Evolutionary conservation across 2,888 invertebrate species (phyloP).

Genomic region (Drosophila buzzatii): DNA sequence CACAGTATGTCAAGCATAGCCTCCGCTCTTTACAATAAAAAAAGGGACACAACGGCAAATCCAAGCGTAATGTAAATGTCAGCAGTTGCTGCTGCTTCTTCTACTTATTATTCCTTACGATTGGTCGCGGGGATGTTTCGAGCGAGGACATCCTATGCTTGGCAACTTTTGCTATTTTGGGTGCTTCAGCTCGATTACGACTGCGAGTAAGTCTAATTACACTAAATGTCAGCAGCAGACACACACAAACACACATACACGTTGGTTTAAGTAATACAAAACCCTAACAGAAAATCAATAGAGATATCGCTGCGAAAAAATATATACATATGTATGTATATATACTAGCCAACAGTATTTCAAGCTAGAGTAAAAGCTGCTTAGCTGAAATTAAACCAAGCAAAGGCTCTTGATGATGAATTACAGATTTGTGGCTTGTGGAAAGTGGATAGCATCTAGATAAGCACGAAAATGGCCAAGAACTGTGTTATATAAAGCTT

Average conservation of each 20-base stretch:
- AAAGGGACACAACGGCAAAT: slow-evolving; percentile 19
- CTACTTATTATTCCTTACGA: background rate
- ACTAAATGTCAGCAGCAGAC: slow-evolving; percentile 51
- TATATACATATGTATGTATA: slow-evolving; percentile 5
- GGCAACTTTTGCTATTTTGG: slow-evolving; percentile 49
- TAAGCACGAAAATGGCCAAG: background rate
- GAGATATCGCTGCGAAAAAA: slow-evolving; percentile 47
- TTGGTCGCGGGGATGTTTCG: background rate
- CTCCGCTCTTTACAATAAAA: background rate
- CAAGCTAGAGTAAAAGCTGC: slow-evolving; percentile 49
- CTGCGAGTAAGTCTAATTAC: slow-evolving; percentile 66
- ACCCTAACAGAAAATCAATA: slow-evolving; percentile 68
- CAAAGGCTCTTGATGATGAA: slow-evolving; percentile 27
- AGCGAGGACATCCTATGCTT: slow-evolving; percentile 25
- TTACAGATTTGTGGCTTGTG: slow-evolving; percentile 10
- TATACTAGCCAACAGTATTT: slow-evolving; percentile 45
- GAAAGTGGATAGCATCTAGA: slow-evolving; percentile 1
- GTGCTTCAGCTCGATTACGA: slow-evolving; percentile 53
- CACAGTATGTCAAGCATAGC: slow-evolving; percentile 33
- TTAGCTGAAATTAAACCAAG: slow-evolving; percentile 31
- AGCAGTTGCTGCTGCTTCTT: slow-evolving; percentile 16
- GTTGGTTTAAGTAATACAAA: slow-evolving; percentile 50
- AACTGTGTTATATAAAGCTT: background rate
- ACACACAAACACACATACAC: slow-evolving; percentile 16
- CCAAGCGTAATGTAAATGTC: slow-evolving; percentile 20